Conservation (phyloP, 2,113 vertebrate species). For the Odocoileus hemionus region DNA sequence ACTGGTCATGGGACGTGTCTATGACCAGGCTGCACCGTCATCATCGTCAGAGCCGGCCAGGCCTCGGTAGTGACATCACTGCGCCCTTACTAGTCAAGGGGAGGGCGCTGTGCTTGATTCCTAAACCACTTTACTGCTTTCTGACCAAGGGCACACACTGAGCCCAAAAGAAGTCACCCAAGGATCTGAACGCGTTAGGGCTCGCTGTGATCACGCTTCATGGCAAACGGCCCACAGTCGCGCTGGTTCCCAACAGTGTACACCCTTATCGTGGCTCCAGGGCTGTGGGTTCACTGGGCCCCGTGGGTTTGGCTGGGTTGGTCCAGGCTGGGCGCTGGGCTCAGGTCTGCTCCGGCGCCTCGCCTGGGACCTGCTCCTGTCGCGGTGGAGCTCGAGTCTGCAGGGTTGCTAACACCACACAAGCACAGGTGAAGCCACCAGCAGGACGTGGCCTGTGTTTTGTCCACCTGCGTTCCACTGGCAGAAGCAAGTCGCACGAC, state of each 20-base stretch:
- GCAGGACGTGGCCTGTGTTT: not conserved
- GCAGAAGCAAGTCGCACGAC: not conserved
- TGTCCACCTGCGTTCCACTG: not conserved
- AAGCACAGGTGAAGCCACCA: not conserved
- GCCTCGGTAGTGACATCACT: not conserved
- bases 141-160: not conserved
- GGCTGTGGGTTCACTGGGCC: not conserved
- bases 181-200: not conserved
- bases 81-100: rapidly evolving
- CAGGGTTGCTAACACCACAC: not conserved
- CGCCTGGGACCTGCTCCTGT: not conserved
- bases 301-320: not conserved
- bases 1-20: rapidly evolving
- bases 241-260: rapidly evolving
- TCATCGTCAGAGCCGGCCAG: not conserved
- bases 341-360: not conserved
- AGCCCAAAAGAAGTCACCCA: not conserved
- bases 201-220: not conserved
- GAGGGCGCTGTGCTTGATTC: rapidly evolving
- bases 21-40: not conserved
- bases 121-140: not conserved
- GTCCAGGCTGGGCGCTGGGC: not conserved
- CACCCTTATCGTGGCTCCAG: not conserved
- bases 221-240: not conserved
- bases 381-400: not conserved